Base-by-base conservation (phyloP, 1,140 invertebrate species). In the Phymastichus coffea region DNA sequence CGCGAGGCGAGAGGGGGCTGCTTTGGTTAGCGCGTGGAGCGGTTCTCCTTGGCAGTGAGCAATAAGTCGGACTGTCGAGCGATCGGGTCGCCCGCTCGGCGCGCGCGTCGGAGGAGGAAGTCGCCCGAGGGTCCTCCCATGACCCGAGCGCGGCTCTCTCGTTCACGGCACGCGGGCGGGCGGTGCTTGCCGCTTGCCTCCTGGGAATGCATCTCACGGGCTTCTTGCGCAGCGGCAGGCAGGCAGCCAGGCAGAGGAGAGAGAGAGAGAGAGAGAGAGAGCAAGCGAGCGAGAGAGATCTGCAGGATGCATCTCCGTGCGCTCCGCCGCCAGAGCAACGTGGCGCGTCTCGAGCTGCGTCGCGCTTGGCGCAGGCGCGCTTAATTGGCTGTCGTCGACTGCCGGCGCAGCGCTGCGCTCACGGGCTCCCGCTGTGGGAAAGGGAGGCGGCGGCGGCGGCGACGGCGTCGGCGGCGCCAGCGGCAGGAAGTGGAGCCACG, bases 51-150 rank as follows among this genome's bases (percentile, higher is more conserved):
- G 53, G 44, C 33, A 48, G 22, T n/a, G n/a, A n/a, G n/a, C n/a
- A n/a, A n/a, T n/a, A n/a, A n/a, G n/a, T n/a, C n/a, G n/a, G n/a
- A n/a, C n/a, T n/a, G 25, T 26, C 44, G 44, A 9, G 28, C 33
- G 28, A 33, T 33, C 6, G 28, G 6, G 28, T 6, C 47, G 47
- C 10, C 19, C 25, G 30, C n/a, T n/a, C 22, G 33, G 23, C 47
- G 15, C 46, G 20, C 15, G 49, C 60, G 63, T 63, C 63, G 70
- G 69, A 70, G 68, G 67, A 72, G 69, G 73, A 71, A 68, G 72
- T 73, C 72, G 77, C 78, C 77, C 63, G 70, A 71, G 77, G 78
- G 77, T 71, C 76, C 77, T 79, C 77, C 76, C 78, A 79, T 76
- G 77, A 80, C 78, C 78, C 75, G 72, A 68, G 68, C 64, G 69